A percentile compares a stretch with the other conserved stretches of the same genome.
phyloP scores from a whole-genome alignment of 2,797 vertebrate species.

The Sebastes baramenuke region DNA sequence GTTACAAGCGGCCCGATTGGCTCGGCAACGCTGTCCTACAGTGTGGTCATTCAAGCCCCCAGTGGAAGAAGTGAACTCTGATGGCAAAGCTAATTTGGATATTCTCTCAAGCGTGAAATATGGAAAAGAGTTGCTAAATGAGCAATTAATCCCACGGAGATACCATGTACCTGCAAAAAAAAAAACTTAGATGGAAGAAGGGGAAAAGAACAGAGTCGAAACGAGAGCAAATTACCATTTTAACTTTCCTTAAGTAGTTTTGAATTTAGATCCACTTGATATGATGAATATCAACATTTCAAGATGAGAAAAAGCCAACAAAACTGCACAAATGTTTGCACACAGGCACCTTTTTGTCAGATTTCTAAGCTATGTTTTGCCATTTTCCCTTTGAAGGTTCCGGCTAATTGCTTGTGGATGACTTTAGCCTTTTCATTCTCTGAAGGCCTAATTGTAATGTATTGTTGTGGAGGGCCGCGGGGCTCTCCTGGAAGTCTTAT shows the following conservation, averaged over 20 bases:
- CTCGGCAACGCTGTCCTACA: constrained; percentile 44
- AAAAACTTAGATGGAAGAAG: constrained; percentile 53
- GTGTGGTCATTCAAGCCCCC: constrained; percentile 72
- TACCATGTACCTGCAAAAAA: constrained; percentile 72
- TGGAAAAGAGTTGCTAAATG: constrained; percentile 81
- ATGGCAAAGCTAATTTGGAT: constrained; percentile 82
- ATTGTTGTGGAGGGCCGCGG: constrained; percentile 55
- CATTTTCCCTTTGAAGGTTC: constrained; percentile 55
- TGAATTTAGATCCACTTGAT: constrained; percentile 1
- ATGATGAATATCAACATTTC: constrained; percentile 1
- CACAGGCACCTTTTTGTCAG: constrained; percentile 7
- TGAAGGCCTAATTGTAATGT: constrained; percentile 63
- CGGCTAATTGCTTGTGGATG: constrained; percentile 59
- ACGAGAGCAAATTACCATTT: constrained; percentile 47
- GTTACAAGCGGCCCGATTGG: constrained; percentile 54
- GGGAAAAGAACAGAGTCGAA: constrained; percentile 40
- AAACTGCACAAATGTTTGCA: constrained; percentile 15
- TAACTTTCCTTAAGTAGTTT: constrained; percentile 37
- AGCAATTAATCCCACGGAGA: constrained; percentile 81
- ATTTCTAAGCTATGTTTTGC: constrained; percentile 28
- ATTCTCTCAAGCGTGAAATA: constrained; percentile 79
- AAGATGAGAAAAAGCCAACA: constrained; percentile 5
- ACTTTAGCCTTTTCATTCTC: constrained; percentile 63
- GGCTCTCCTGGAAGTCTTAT: constrained; percentile 64
- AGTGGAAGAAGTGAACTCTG: constrained; percentile 72